Evolutionary conservation across 2,113 vertebrate genomes (phyloP), one percentile per base, ranked within the genome.

Genomic region (Eupsittula cactorum): DNA sequence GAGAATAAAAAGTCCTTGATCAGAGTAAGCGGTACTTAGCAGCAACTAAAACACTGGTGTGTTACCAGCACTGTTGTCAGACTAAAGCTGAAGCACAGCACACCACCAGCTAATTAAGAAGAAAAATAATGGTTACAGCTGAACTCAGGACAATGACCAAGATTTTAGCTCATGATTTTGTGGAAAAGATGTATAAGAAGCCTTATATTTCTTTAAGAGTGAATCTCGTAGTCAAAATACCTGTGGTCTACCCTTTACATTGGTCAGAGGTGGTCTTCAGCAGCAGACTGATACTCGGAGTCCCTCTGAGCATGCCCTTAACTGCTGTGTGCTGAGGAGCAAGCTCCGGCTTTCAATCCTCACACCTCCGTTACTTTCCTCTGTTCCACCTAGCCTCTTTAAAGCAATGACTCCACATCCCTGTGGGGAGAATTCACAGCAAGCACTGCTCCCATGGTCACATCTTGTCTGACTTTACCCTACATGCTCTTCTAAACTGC

Each of bases 401-500:
- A 42, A 18, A 63, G 82, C 67, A 19, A 3, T 3, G 16, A 31
- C 42, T 82, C 42, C 7, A 6, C 28, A 35, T 12, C 49, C 23
- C 73, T 52, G 59, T 55, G 57, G 31, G n/a, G 41, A 63, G 46
- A 47, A 55, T 10, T 25, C 31, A 23, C 65, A 35, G 11, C 33
- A 12, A 50, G 59, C 41, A 5, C n/a, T 2, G 3, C 55, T 93
- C n/a, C 62, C 5, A 5, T 15, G 29, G 18, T 29, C 52, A 12
- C 12, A 2, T 13, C 53, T 57, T 37, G 27, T 23, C 33, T 46
- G 44, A 13, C 25, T 29, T 46, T 11, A 28, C 28, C 6, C 27
- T 10, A 1, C 0, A 0, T 24, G 53, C 16, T 67, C 35, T 81
- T 67, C 42, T 10, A 9, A 69, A n/a, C 24, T 13, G 14, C 33